Evolutionary conservation across 2,888 invertebrate genomes (phyloP).

Genomic region (Drosophila gaucha): DNA sequence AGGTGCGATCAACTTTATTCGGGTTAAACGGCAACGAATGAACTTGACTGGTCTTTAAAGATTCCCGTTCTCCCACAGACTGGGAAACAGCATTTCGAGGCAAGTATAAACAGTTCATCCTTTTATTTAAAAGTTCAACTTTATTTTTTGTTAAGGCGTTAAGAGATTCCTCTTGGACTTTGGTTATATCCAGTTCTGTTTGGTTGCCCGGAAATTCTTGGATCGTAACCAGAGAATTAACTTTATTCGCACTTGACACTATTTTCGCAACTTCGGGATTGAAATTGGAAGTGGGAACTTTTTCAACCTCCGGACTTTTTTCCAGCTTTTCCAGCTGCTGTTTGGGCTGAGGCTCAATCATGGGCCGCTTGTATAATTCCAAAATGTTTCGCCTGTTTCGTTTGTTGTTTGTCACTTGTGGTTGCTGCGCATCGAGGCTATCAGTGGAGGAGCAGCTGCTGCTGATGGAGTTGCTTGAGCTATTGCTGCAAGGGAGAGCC

Average conservation of each 20-base stretch:
- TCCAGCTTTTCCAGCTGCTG: background rate
- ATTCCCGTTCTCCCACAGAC: background rate
- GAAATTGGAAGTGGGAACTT: background rate
- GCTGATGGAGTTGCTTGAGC: background rate
- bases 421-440: background rate
- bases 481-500: background rate
- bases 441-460: slow-evolving; percentile 12
- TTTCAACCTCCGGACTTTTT: background rate
- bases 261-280: background rate
- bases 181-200: background rate
- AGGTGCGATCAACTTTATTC: too few species aligned
- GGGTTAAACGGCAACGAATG: too few species aligned
- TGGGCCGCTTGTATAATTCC: background rate
- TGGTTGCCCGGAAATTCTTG: background rate
- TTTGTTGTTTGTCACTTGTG: fast-evolving
- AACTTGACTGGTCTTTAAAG: background rate
- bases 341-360: background rate
- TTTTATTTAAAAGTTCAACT: too few species aligned
- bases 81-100: background rate
- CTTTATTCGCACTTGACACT: background rate
- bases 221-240: background rate
- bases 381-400: background rate
- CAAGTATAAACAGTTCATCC: background rate
- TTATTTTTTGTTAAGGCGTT: background rate
- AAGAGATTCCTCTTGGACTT: background rate